Conservation (phyloP, 1,140 invertebrate species). For the Drosophila mayri region DNA sequence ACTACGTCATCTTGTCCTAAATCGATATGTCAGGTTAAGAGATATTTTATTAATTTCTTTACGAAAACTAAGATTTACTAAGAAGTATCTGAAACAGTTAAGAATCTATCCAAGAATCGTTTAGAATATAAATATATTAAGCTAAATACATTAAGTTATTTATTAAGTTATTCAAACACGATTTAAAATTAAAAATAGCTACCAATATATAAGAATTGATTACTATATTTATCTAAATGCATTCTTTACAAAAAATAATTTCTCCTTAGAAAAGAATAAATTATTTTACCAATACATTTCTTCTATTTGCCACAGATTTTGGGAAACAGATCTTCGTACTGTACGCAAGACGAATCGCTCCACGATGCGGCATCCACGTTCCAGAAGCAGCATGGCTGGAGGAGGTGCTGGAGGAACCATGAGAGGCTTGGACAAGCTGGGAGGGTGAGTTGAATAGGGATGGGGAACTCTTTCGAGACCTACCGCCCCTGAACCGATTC, state of each 20-base stretch:
- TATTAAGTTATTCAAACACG: no score
- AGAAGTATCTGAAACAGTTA: not conserved
- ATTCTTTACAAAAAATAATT: not conserved
- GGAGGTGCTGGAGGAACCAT: slow-evolving; percentile 28
- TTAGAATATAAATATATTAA: not conserved
- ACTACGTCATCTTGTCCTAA: slow-evolving; percentile 3
- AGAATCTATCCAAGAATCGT: not conserved
- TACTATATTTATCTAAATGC: not conserved
- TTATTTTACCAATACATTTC: not conserved
- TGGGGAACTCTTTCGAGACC: slow-evolving; percentile 12
- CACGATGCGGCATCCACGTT: slow-evolving; percentile 78
- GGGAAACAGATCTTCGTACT: slow-evolving; percentile 92
- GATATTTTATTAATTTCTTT: not conserved
- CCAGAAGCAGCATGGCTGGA: slow-evolving; percentile 27
- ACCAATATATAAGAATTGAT: not conserved
- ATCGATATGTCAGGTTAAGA: not conserved
- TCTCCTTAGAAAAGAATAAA: not conserved
- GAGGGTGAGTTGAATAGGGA: slow-evolving; percentile 60
- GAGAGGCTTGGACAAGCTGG: slow-evolving; percentile 60
- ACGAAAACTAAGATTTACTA: no score
- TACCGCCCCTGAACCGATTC: slow-evolving; percentile 70
- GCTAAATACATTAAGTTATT: not conserved
- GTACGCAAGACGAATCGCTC: slow-evolving; percentile 88
- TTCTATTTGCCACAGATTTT: slow-evolving; percentile 85
- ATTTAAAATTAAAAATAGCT: not conserved